Base-by-base conservation (phyloP, 1,140 invertebrate species). In the Polypedilum vanderplanki region DNA sequence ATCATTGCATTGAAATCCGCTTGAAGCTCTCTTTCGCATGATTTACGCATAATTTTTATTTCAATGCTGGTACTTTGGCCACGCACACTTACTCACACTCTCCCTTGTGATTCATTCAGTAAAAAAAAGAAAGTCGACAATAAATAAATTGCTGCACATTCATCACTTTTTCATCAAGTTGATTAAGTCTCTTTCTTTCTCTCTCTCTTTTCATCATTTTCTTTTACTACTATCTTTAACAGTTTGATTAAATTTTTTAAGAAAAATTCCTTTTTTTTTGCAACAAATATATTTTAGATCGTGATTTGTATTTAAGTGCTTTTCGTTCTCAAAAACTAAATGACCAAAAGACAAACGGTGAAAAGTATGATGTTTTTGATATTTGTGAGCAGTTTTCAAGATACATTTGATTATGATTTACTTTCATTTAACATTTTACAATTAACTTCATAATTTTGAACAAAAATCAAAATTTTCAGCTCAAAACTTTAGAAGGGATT, bases 81-180 rank as follows among this genome's bases (percentile, higher is more conserved):
- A 57, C 46, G 10, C 41, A 46, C 46, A 57, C 4, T n/a, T 15
- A n/a, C 46, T 57, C 46, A 46, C 41, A 57, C 12, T 57, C 41
- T 46, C 46, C 46, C n/a, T 57, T 4, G n/a, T 57, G 46, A 57
- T 57, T n/a, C 46, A 57, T 57, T 12, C 46, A n/a, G 10, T 57
- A 4, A 15, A 57, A 12, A 12, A 33, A 33, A 33, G 5, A 33
- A 33, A 57, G 46, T 57, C 46, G 46, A 57, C 46, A 70, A 70
- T 70, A 22, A 70, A 70, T 70, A 22, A 70, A 70, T 70, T 70
- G 65, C 65, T 70, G 17, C 65, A 22, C 65, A 70, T 70, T 70
- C 20, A 70, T 70, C 65, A 70, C 65, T 70, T 70, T 70, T 70
- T 70, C 65, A 70, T 70, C 65, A 70, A 70, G 17, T 70, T 70